phyloP scores from a whole-genome alignment of 2,888 invertebrate species.

The Callinectes sapidus region DNA sequence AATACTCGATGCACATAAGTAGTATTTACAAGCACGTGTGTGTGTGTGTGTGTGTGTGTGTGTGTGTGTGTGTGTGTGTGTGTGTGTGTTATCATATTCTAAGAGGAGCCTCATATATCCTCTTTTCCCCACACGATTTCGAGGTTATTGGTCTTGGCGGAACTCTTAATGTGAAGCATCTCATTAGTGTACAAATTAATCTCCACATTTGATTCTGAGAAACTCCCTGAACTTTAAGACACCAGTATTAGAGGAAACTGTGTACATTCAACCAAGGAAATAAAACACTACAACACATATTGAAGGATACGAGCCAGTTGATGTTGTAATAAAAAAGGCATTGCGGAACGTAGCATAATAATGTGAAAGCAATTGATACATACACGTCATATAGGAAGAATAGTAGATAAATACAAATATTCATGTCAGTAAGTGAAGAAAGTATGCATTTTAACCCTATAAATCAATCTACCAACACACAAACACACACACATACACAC shows the following conservation, averaged over 20 bases:
- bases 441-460: not conserved
- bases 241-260: not conserved
- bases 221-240: no score
- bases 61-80: not conserved
- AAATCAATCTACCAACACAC: not conserved
- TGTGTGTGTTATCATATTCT: not conserved
- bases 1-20: no score
- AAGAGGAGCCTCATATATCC: no score
- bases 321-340: not conserved
- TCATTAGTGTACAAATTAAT: no score
- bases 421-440: not conserved
- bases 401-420: no score
- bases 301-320: not conserved
- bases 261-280: not conserved
- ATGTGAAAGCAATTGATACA: not conserved
- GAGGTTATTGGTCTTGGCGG: no score
- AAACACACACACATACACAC: not conserved
- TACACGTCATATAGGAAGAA: not conserved
- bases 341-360: not conserved
- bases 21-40: no score
- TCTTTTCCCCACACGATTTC: no score
- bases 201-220: no score
- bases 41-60: no score
- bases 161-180: no score
- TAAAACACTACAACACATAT: not conserved